A percentile compares a stretch with the other conserved stretches of the same genome.
Conservation (phyloP, 2,797 vertebrate genomes). For the Sebastes diaconus region DNA sequence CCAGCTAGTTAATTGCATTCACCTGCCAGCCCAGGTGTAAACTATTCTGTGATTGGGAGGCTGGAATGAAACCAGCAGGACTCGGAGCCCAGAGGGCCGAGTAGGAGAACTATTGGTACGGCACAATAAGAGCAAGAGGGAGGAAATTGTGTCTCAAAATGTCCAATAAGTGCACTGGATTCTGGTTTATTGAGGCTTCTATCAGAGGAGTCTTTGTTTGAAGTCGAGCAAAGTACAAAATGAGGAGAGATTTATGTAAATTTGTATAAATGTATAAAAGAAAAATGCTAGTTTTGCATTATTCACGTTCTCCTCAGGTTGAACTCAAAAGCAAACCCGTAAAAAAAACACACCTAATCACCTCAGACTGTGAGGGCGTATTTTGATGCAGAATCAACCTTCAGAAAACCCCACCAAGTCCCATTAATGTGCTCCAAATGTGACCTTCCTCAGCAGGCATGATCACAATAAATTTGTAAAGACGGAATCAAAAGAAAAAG, state of each 20-base stretch:
- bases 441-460: not conserved
- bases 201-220: not conserved
- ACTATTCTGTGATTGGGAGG: conserved; percentile 10
- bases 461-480: conserved; percentile 2
- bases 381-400: not conserved
- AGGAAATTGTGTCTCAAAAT: not conserved
- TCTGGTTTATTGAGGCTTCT: not conserved
- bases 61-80: conserved; percentile 22
- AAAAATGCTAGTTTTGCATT: not conserved
- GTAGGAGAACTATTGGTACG: not conserved
- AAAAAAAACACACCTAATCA: not conserved
- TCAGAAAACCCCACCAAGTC: not conserved
- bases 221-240: not conserved
- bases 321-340: not conserved
- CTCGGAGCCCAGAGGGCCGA: not conserved
- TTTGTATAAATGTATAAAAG: not conserved
- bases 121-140: not conserved
- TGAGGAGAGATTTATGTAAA: not conserved
- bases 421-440: not conserved
- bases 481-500: conserved; percentile 1
- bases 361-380: not conserved
- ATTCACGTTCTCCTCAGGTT: not conserved
- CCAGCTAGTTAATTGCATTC: conserved; percentile 39
- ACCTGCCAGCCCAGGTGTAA: conserved; percentile 49
- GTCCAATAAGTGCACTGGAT: not conserved